Evolutionary conservation across 1,140 invertebrate genomes (phyloP), one percentile per base, ranked within the genome.

Genomic region (Cotesia glomerata): DNA sequence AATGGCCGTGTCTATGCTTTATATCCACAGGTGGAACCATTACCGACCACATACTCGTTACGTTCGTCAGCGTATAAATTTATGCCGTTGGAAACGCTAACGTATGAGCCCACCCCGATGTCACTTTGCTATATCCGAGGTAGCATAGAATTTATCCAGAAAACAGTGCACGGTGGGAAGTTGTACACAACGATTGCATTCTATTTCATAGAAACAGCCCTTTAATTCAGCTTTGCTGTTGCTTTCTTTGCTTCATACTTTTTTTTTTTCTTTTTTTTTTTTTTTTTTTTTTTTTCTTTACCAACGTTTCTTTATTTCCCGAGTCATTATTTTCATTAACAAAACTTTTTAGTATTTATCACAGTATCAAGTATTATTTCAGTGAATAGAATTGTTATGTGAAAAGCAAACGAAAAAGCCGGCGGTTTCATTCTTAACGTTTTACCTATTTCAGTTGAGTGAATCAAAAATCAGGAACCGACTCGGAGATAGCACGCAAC

Each of bases 11-110:
- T 62, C 59, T 36, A 62, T 39, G 59, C 59, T 39, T 35, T 62
- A 45, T 45, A 62, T 36, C 32, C 59, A 35, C 59, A 62, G 34
- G 59, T 39, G 32, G n/a, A 35, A 36, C 59, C 32, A 62, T 62
- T 62, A 26, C 59, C 8, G 32, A 39, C 59, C 59, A 36, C 59
- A 32, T 62, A 62, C 59, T 62, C 59, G 59, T 62, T 62, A 36
- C 5, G 59, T 35, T 62, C 59, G 34, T 62, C 59, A 62, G 59
- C 34, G n/a, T 11, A 26, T 11, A 62, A 62, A 62, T 62, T 62
- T 62, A 62, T 62, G 59, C 59, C n/a, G 35, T 14, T 36, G 35
- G 11, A 62, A 35, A 62, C 34, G 34, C 59, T n/a, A 36, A 62
- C 26, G 11, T 34, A 26, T 26, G 26, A 26, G 26, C 14, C 8